Percentiles rank a stretch among this genome's conserved stretches.
Evolutionary conservation across 2,797 vertebrate genomes (phyloP).

Genomic region (Ataeniobius toweri): DNA sequence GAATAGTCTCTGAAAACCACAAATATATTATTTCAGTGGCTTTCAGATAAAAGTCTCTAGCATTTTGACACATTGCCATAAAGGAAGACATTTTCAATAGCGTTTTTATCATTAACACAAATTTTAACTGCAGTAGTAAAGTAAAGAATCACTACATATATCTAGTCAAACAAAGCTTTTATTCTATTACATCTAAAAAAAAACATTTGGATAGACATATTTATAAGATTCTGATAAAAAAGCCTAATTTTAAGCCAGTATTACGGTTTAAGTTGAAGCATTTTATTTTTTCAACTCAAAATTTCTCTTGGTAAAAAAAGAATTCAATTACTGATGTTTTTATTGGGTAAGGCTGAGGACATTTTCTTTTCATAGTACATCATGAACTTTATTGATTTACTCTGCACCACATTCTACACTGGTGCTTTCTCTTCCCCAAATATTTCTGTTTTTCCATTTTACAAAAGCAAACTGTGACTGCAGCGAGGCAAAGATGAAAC

Average conservation of each 20-base stretch:
- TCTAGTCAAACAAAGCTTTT: background rate
- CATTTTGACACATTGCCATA: background rate
- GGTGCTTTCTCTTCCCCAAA: slow-evolving; percentile 12
- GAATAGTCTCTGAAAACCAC: background rate
- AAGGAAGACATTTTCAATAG: background rate
- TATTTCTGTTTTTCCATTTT: slow-evolving; percentile 28
- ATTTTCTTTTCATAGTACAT: slow-evolving; percentile 30
- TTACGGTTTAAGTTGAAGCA: background rate
- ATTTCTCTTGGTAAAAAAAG: background rate
- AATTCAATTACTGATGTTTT: slow-evolving; percentile 16
- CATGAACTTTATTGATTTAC: slow-evolving; percentile 22
- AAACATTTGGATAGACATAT: background rate
- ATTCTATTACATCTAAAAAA: background rate
- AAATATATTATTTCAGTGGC: background rate
- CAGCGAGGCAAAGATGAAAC: slow-evolving; percentile 1
- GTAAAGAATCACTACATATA: background rate
- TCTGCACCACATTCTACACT: background rate
- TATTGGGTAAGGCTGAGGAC: slow-evolving; percentile 12
- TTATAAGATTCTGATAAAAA: background rate
- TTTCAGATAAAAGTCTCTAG: background rate
- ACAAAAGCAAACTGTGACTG: background rate
- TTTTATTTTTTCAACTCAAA: slow-evolving; percentile 12
- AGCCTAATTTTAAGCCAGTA: background rate
- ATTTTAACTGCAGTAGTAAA: background rate
- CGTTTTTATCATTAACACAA: background rate